Base-by-base conservation (phyloP, 2,797 vertebrate species). In the Pseudochaenichthys georgianus region DNA sequence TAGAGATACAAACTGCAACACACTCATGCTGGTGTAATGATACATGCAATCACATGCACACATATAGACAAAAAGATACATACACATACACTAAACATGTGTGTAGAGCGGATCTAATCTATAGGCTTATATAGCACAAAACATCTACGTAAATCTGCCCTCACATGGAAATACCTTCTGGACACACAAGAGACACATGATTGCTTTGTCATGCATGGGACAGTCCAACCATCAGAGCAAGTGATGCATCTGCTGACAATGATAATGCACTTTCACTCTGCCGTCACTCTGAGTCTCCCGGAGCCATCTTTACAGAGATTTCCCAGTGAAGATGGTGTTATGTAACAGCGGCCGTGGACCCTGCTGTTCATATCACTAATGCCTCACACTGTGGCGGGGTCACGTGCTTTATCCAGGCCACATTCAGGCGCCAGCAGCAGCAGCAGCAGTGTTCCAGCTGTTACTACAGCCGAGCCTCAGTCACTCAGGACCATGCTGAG, bases 301-400 rank as follows among this genome's bases (percentile, higher is more conserved):
- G 72, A 87, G 77, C 78, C 87, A 84, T 93, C 86, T 87, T 91
- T 82, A 72, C 82, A 82, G 86, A 92, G 91, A 85, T 91, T 89
- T 90, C 90, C 88, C 90, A 86, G 79, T 62, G 90, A 93, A 93
- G 90, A 92, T 63, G 83, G 66, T 77, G 88, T 94, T 94, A 93
- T 63, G 83, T 90, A 92, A 94, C 79, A 82, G 80, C 51, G 13
- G 74, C 81, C 75, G 69, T 76, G 83, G 82, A 89, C 90, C 89
- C 92, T 93, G 93, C 93, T 93, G 93, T 93, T 94, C 92, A 91
- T 83, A 91, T 93, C 89, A 89, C 93, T 94, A 94, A 94, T 92
- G 91, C 91, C 92, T 91, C 82, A 88, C 83, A 86, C 91, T 86
- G 86, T 84, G 86, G 84, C 47, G 41, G 80, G 83, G 92, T 93